Percentiles rank a stretch among this genome's conserved stretches.
These are phyloP conservation scores for Vanessa tameamea DNA, from an alignment of 1,140 invertebrate genomes.

Conservation along the genomic window DNA sequence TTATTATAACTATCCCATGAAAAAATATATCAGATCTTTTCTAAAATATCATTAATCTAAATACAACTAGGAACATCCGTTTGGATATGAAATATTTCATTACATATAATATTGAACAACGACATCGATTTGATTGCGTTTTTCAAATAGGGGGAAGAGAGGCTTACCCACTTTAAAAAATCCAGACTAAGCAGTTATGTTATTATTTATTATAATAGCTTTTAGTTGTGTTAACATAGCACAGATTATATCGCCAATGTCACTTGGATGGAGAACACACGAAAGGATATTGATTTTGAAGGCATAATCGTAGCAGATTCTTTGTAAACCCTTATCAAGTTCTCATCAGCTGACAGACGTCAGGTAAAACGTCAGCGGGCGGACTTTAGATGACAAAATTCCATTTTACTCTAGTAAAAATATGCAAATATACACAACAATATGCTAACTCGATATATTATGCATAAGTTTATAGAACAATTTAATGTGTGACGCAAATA, in stretches of 20 bases:
- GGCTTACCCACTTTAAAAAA: no score
- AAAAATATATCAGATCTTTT: conserved; percentile 25
- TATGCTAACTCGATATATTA: background rate
- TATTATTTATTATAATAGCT: no score
- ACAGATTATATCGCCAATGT: background rate
- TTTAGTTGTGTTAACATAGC: background rate
- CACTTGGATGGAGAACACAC: no score
- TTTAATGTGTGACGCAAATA: background rate
- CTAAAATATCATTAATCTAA: conserved; percentile 12
- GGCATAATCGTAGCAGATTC: no score
- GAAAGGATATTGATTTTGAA: no score
- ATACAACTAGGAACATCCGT: conserved; percentile 26
- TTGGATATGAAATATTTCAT: conserved; percentile 29
- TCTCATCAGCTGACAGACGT: no score
- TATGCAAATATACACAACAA: no score
- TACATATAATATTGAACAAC: conserved; percentile 18
- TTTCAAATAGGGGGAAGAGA: background rate
- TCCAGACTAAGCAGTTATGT: no score
- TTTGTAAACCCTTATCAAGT: no score
- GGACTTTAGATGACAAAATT: no score
- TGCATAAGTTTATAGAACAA: background rate
- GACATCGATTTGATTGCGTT: conserved; percentile 11
- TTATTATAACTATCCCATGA: background rate
- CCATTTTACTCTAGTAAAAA: no score
- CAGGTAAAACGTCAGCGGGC: no score